Conservation (phyloP, 2,797 vertebrate species). For the Distichodus sexfasciatus region DNA sequence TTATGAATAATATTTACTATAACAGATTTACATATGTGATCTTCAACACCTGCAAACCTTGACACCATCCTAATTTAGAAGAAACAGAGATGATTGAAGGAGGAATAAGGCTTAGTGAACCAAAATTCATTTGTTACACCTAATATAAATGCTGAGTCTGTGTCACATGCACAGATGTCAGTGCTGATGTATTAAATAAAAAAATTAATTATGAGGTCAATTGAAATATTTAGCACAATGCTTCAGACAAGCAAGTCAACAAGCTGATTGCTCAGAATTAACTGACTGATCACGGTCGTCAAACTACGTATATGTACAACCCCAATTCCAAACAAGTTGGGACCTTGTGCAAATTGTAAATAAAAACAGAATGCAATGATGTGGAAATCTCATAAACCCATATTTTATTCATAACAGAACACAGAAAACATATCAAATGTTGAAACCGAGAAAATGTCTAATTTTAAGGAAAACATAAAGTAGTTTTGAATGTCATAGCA, state of each 20-base stretch:
- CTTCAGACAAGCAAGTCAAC: conserved; percentile 30
- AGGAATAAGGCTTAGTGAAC: conserved; percentile 57
- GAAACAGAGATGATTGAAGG: conserved; percentile 32
- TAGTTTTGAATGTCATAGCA: too few species aligned
- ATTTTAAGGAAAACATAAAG: too few species aligned
- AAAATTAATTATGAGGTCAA: conserved; percentile 56
- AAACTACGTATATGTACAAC: not conserved
- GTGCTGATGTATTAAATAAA: conserved; percentile 55
- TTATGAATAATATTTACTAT: conserved; percentile 1
- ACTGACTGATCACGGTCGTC: not conserved
- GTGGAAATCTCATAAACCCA: too few species aligned
- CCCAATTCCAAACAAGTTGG: not conserved
- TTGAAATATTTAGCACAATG: conserved; percentile 55
- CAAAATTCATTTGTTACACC: conserved; percentile 50
- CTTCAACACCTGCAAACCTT: conserved; percentile 58
- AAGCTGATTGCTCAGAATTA: conserved; percentile 49
- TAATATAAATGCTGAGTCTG: conserved; percentile 50
- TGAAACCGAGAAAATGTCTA: too few species aligned
- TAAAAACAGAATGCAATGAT: too few species aligned
- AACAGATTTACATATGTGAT: conserved; percentile 22
- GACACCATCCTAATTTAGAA: conserved; percentile 43
- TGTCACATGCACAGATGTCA: conserved; percentile 54
- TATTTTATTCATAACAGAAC: too few species aligned
- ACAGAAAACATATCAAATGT: too few species aligned
- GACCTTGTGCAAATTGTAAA: too few species aligned